phyloP scores from a whole-genome alignment of 2,888 invertebrate species.

The Amiota communis region DNA sequence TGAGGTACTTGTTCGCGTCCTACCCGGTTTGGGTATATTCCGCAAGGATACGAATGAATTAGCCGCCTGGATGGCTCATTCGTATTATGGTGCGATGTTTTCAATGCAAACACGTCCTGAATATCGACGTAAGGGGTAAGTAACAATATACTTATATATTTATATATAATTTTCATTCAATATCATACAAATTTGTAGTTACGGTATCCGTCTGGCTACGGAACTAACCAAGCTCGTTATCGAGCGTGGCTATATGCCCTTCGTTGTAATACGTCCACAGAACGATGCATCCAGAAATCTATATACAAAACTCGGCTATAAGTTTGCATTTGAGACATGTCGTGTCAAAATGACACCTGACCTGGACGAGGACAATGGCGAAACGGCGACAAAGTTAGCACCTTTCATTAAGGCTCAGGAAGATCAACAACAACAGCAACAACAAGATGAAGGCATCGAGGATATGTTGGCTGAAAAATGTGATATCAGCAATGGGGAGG shows the following conservation, averaged over 20 bases:
- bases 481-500: slow-evolving; percentile 72
- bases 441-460: slow-evolving; percentile 72
- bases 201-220: slow-evolving; percentile 83
- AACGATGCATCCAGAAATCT: slow-evolving; percentile 89
- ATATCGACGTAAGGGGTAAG: slow-evolving; percentile 80
- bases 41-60: slow-evolving; percentile 79
- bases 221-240: slow-evolving; percentile 79
- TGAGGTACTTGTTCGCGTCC: slow-evolving; percentile 83
- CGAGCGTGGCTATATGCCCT: slow-evolving; percentile 85
- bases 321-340: slow-evolving; percentile 85
- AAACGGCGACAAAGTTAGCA: not conserved
- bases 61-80: slow-evolving; percentile 93
- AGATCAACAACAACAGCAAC: slow-evolving; percentile 51
- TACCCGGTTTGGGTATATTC: slow-evolving; percentile 88
- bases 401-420: slow-evolving; percentile 23
- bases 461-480: slow-evolving; percentile 73
- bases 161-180: not conserved
- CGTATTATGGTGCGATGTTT: slow-evolving; percentile 93
- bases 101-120: slow-evolving; percentile 90
- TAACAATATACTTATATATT: slow-evolving; percentile 2
- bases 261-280: slow-evolving; percentile 89
- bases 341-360: slow-evolving; percentile 83
- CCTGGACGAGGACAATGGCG: slow-evolving; percentile 28
- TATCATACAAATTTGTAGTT: slow-evolving; percentile 66
- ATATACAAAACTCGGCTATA: slow-evolving; percentile 88